A percentile compares a stretch with the other conserved stretches of the same genome.
These are phyloP conservation scores for Aphelenchoides avenae DNA, from an alignment of 1,140 invertebrate species.

Conservation along the genomic window DNA sequence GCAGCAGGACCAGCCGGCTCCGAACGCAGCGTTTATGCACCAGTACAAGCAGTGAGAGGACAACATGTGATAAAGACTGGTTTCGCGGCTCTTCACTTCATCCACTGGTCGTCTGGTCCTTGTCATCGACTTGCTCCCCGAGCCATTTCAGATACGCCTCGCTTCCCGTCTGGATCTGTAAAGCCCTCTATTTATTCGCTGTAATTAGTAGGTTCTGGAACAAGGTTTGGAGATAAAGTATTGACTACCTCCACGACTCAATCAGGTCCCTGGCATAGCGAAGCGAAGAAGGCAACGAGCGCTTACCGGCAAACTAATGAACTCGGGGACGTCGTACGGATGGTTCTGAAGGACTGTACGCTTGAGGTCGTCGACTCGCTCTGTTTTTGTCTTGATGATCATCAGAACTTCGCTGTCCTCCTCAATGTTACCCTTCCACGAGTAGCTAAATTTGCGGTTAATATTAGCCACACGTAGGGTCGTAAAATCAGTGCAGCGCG, in stretches of 20 bases:
- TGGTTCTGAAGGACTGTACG: slow-evolving; percentile 24
- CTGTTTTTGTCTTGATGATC: slow-evolving; percentile 41
- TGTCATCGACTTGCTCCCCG: slow-evolving; percentile 15
- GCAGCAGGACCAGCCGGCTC: no score
- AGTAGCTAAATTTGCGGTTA: slow-evolving; percentile 27
- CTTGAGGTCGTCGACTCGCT: slow-evolving; percentile 15
- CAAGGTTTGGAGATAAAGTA: slow-evolving; percentile 9
- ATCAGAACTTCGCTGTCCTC: slow-evolving; percentile 35
- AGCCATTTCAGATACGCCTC: slow-evolving; percentile 33
- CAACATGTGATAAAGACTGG: no score
- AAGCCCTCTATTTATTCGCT: slow-evolving; percentile 9
- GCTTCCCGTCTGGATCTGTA: slow-evolving; percentile 31
- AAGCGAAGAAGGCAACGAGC: background rate
- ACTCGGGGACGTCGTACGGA: slow-evolving; percentile 40
- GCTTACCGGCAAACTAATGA: slow-evolving; percentile 32
- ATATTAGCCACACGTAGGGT: slow-evolving; percentile 6
- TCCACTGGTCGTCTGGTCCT: slow-evolving; percentile 3
- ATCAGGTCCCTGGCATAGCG: slow-evolving; percentile 12
- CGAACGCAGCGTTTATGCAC: no score
- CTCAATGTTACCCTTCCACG: slow-evolving; percentile 28
- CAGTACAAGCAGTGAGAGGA: no score
- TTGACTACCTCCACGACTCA: slow-evolving; percentile 1
- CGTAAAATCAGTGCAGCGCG: background rate
- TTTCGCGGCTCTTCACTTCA: no score
- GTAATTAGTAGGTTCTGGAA: background rate